Evolutionary conservation across 1,140 invertebrate species (phyloP).

Genomic region (Papilio polyxenes): DNA sequence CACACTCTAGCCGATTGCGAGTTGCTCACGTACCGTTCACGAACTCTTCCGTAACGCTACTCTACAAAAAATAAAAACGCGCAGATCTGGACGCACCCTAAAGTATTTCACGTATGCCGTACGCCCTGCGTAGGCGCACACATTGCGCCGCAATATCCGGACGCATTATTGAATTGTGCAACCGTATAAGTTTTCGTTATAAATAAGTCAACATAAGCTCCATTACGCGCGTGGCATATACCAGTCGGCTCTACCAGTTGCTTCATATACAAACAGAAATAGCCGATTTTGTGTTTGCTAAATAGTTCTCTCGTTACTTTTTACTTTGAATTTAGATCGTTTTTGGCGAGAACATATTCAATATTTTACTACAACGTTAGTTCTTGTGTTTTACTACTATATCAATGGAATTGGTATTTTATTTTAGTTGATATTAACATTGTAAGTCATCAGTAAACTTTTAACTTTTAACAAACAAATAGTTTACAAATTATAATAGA

Average conservation of each 20-base stretch:
- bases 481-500: not conserved
- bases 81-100: not conserved
- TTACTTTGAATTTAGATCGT: not conserved
- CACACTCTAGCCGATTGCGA: not conserved
- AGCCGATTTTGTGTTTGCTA: not conserved
- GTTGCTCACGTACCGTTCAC: not conserved
- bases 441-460: not conserved
- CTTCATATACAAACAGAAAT: not conserved
- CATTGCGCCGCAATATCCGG: constrained; percentile 41
- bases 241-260: constrained; percentile 1
- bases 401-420: not conserved
- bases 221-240: constrained; percentile 26
- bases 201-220: constrained; percentile 40
- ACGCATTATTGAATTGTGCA: constrained; percentile 42
- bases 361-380: too few relatives aligned
- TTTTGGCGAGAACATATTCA: too few relatives aligned
- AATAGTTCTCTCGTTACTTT: not conserved
- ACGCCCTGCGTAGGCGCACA: constrained; percentile 28
- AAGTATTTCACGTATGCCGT: constrained; percentile 4
- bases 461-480: not conserved
- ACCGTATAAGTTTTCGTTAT: constrained; percentile 42
- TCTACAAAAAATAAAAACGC: not conserved
- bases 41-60: not conserved
- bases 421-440: too few relatives aligned
- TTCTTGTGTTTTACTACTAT: not conserved